These are phyloP conservation scores for Coregonus clupeaformis DNA, from an alignment of 2,113 vertebrate genomes.

Conservation along the genomic window DNA sequence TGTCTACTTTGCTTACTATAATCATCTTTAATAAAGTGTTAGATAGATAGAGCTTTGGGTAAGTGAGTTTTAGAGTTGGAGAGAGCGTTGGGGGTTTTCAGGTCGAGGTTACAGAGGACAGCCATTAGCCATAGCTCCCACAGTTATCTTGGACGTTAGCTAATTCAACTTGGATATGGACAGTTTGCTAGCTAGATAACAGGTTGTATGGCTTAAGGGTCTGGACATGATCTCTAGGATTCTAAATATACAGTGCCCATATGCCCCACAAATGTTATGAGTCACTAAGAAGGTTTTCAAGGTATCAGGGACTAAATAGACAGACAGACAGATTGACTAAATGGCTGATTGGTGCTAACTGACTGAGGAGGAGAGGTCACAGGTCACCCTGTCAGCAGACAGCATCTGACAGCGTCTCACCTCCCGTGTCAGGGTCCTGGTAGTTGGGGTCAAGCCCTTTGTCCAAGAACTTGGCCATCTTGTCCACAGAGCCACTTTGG, in stretches of 20 bases:
- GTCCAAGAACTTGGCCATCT: constrained; percentile 86
- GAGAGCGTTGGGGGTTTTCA: constrained; percentile 9
- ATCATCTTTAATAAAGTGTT: too few relatives aligned
- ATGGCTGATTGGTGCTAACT: neutral
- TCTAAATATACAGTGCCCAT: neutral
- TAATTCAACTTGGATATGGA: neutral
- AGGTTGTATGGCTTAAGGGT: neutral
- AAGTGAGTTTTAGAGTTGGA: neutral
- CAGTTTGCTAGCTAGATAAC: neutral
- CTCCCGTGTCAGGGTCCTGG: constrained; percentile 87
- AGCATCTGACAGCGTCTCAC: constrained; percentile 58
- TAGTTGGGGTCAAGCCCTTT: constrained; percentile 92
- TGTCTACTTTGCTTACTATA: neutral
- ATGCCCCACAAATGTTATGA: neutral
- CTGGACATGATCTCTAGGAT: neutral
- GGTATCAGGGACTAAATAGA: neutral
- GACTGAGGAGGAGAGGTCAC: too few relatives aligned
- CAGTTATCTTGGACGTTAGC: neutral
- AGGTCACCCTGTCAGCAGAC: too few relatives aligned
- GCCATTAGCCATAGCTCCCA: neutral
- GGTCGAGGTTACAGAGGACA: constrained; percentile 24
- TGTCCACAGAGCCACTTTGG: constrained; percentile 83
- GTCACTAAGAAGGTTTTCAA: neutral
- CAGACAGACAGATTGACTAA: too few relatives aligned
- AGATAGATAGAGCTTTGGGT: neutral